A percentile compares a stretch with the other conserved stretches of the same genome.
phyloP scores from a whole-genome alignment of 2,797 vertebrate genomes.

The Peromyscus aztecus region DNA sequence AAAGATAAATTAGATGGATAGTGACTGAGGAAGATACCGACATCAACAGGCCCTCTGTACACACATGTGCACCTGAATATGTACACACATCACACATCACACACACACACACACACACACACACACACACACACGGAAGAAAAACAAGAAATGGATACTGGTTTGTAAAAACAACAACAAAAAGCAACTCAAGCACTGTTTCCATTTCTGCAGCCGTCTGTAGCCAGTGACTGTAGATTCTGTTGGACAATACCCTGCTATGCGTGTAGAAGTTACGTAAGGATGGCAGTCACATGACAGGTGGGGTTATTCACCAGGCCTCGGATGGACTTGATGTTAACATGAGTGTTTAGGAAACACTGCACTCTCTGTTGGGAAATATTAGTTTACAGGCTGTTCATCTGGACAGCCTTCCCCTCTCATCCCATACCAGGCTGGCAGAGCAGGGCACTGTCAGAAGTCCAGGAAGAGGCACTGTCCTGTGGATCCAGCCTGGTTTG shows the following conservation, averaged over 20 bases:
- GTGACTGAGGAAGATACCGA: not conserved
- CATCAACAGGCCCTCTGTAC: not conserved
- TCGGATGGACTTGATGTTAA: slow-evolving; percentile 81
- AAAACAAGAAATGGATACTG: not conserved
- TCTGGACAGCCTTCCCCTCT: slow-evolving; percentile 88
- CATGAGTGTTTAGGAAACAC: slow-evolving; percentile 85
- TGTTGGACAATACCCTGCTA: slow-evolving; percentile 84
- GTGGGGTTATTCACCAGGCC: slow-evolving; percentile 85
- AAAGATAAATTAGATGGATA: not conserved
- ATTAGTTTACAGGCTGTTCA: slow-evolving; percentile 87
- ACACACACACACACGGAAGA: not conserved
- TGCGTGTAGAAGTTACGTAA: slow-evolving; percentile 82
- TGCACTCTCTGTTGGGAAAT: slow-evolving; percentile 86
- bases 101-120: not conserved
- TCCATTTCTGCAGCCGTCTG: slow-evolving; percentile 50
- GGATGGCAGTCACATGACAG: slow-evolving; percentile 83
- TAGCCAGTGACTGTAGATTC: slow-evolving; percentile 25
- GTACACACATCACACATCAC: not conserved
- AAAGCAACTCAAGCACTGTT: not conserved
- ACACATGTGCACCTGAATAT: too few species aligned
- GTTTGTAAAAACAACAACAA: not conserved
- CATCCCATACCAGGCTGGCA: slow-evolving; percentile 4
- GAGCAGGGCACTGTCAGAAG: not conserved
- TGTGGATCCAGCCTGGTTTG: rapidly evolving
- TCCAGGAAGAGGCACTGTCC: not conserved